Evolutionary conservation across 2,888 invertebrate genomes (phyloP).

Genomic region (Cactoblastis cactorum): DNA sequence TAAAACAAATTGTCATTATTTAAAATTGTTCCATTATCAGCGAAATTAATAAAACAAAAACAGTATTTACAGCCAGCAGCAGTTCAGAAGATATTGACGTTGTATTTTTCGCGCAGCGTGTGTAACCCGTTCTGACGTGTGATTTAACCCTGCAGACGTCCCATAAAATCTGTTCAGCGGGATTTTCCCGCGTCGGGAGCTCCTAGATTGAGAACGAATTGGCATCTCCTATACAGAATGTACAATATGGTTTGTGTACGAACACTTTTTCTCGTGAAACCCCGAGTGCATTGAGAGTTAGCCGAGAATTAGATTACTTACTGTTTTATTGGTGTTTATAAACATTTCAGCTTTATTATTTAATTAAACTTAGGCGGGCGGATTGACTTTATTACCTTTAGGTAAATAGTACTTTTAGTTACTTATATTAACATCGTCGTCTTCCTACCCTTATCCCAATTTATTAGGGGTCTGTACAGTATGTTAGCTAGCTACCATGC

Average conservation of each 20-base stretch:
- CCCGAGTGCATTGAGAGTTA: background rate
- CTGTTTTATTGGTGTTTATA: too few species aligned
- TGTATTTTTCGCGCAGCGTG: slow-evolving; percentile 14
- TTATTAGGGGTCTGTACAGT: too few species aligned
- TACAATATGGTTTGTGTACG: slow-evolving; percentile 7
- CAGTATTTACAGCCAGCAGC: slow-evolving; percentile 1
- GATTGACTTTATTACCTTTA: too few species aligned
- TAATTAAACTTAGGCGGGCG: background rate
- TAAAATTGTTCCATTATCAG: background rate
- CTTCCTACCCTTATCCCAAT: too few species aligned
- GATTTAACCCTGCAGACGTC: slow-evolving; percentile 28
- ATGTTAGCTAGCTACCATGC: too few species aligned
- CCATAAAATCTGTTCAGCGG: slow-evolving; percentile 42
- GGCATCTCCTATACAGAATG: slow-evolving; percentile 9
- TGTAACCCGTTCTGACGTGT: slow-evolving; percentile 22
- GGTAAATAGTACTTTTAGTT: too few species aligned
- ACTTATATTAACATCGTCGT: too few species aligned
- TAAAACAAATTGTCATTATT: background rate
- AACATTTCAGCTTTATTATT: background rate
- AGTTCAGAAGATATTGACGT: slow-evolving; percentile 12
- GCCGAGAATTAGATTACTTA: background rate
- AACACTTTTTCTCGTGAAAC: slow-evolving; percentile 1
- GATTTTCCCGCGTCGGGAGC: slow-evolving; percentile 28
- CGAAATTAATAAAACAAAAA: background rate
- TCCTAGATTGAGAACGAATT: slow-evolving; percentile 11